Base-by-base conservation (phyloP, 2,113 vertebrate genomes). In the Dicaeum eximium region DNA sequence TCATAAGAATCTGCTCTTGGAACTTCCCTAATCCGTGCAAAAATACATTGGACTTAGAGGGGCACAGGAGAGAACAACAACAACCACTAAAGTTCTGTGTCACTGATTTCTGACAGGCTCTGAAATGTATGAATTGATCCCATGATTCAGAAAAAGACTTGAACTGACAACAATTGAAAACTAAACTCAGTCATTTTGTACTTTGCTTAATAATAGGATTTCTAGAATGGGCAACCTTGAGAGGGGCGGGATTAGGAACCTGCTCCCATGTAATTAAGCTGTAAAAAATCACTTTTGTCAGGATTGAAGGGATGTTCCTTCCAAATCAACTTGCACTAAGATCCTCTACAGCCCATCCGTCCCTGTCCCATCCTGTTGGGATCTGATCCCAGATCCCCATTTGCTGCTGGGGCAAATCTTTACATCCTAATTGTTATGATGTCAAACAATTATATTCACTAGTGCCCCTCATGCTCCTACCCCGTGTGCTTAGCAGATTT, bases 11-110 rank as follows among this genome's bases (percentile, higher is more conserved):
- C 11, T 64, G 10, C 25, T 80, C 20, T 28, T 48, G 3, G 13
- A n/a, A 7, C 23, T 45, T 37, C 31, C 44, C 21, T n/a, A 44
- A n/a, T 72, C 21, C 44, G 30, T 64, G 37, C 31, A 7, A 42
- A 81, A 62, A 4, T 0, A 37, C 23, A 6, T 11, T 35, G 80
- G 40, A 22, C 45, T 31, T 40, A 50, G 70, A 58, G 33, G 17
- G 33, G 48, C 16, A 31, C 33, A 50, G 64, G 22, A 54, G 67
- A 37, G 35, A 40, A 9, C 21, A 48, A 13, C n/a, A n/a, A 3
- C n/a, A 50, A 0, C 50, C 35, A 3, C 17, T 18, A 1, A 7
- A 19, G 7, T 27, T 42, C 56, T n/a, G 33, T 7, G 0, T 21
- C 37, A 5, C 27, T 42, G n/a, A 6, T 42, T 61, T 31, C 45